These are phyloP conservation scores for Cerastis leucographa DNA, from an alignment of 2,888 invertebrate genomes.

Conservation along the genomic window DNA sequence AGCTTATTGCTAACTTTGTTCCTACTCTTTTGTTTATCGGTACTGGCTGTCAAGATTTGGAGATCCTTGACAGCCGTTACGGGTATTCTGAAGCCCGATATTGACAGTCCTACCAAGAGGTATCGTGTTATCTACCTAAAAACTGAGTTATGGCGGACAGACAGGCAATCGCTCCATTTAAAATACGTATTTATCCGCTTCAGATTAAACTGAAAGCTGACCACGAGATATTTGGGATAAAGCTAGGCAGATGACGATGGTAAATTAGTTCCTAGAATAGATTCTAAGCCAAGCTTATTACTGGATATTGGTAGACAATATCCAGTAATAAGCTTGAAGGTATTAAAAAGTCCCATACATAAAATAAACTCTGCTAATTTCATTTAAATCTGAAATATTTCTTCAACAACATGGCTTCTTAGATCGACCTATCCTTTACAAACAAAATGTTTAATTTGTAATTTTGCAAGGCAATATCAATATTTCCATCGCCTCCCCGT, in stretches of 20 bases:
- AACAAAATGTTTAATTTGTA: background rate
- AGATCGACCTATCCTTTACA: background rate
- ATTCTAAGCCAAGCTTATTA: no score
- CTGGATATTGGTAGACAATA: no score
- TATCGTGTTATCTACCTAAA: background rate
- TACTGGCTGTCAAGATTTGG: background rate
- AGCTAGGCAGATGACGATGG: background rate
- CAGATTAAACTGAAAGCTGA: background rate
- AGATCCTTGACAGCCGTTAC: background rate
- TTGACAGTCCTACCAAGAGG: background rate
- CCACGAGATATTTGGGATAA: background rate
- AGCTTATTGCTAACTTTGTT: background rate
- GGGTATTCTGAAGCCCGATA: background rate
- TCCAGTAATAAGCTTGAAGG: background rate
- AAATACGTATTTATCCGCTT: background rate
- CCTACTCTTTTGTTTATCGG: background rate
- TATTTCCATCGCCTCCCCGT: conserved; percentile 5
- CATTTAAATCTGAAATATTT: background rate
- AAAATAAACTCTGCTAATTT: background rate
- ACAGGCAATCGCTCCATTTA: no score
- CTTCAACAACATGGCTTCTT: background rate
- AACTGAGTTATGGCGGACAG: background rate
- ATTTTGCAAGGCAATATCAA: conserved; percentile 15
- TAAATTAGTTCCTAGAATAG: background rate
- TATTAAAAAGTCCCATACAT: background rate